Evolutionary conservation across 1,140 invertebrate genomes (phyloP), one percentile per base, ranked within the genome.

Genomic region (Saccostrea glomerata): DNA sequence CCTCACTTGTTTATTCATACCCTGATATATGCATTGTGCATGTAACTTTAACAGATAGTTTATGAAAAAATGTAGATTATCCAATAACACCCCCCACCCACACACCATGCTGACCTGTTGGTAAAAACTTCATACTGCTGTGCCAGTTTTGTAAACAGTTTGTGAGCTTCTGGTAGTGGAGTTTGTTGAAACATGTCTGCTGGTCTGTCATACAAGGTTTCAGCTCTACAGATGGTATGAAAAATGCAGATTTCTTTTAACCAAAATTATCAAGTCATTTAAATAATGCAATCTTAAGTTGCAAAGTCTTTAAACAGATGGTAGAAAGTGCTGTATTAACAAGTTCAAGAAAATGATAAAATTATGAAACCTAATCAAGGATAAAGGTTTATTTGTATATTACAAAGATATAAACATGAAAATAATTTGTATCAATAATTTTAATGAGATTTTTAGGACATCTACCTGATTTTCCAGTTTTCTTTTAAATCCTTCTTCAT

Each of bases 201-300:
- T 90, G 98, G 97, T 91, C 97, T 96, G 94, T 99, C 98, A 96
- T 99, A 98, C 12, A 99, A 95, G 58, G 97, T 97, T 86, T 95
- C 96, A 4, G 98, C 97, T 86, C 97, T 98, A 93, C 90, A 92
- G 90, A 55, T n/a, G 1, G 55, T 47, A 47, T 3, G 47, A 47
- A 1, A 47, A 47, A 2, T 9, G 0, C 47, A 3, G 47, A 6
- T 5, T 47, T 47, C 6, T 47, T 47, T 1, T 47, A 47, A 47
- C 47, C 47, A 47, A 47, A 47, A 47, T 47, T 3, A 9, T 47
- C 5, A 1, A 47, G 47, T 47, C 47, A 47, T 47, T 47, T 47
- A 47, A 6, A 47, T 47, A 47, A 47, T 47, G 47, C 47, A 47
- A 47, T 6, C 47, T 47, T 5, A 7, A 0, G 47, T 47, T 47